Evolutionary conservation across 1,140 invertebrate genomes (phyloP).

Genomic region (Papilio helenus): DNA sequence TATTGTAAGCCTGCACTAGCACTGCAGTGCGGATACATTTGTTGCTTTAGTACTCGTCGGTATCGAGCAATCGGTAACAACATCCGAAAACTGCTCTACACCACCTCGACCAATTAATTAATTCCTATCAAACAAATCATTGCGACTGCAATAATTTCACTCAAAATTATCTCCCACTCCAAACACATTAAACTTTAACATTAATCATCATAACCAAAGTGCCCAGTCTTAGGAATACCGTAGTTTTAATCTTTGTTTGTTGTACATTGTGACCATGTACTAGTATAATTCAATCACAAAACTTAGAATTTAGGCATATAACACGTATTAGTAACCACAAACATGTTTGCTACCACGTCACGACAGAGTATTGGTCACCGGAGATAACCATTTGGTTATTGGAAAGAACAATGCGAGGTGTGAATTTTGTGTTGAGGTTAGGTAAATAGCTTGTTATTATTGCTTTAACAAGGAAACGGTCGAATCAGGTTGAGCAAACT

Average conservation of each 20-base stretch:
- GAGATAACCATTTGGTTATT: conserved; percentile 8
- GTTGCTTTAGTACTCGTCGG: not conserved
- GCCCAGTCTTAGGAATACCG: too few relatives aligned
- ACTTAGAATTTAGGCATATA: not conserved
- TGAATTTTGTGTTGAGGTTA: not conserved
- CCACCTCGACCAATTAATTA: conserved; percentile 4
- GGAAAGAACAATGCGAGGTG: not conserved
- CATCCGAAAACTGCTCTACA: not conserved
- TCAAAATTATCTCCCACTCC: not conserved
- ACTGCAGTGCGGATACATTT: conserved; percentile 18
- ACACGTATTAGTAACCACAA: not conserved
- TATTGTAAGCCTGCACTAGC: conserved; percentile 17
- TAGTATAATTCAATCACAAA: not conserved
- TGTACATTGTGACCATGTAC: not conserved
- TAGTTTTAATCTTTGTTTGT: too few relatives aligned
- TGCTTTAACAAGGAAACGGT: not conserved
- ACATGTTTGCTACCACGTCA: not conserved
- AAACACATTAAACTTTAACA: too few relatives aligned
- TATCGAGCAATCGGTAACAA: not conserved
- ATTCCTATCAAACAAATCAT: not conserved
- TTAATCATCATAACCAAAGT: too few relatives aligned
- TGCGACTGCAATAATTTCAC: not conserved
- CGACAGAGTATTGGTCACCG: conserved; percentile 8
- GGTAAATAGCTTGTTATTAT: conserved; percentile 1
- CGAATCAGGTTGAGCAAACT: not conserved